phyloP scores from a whole-genome alignment of 2,113 vertebrate genomes.

The Leucoraja erinaceus region DNA sequence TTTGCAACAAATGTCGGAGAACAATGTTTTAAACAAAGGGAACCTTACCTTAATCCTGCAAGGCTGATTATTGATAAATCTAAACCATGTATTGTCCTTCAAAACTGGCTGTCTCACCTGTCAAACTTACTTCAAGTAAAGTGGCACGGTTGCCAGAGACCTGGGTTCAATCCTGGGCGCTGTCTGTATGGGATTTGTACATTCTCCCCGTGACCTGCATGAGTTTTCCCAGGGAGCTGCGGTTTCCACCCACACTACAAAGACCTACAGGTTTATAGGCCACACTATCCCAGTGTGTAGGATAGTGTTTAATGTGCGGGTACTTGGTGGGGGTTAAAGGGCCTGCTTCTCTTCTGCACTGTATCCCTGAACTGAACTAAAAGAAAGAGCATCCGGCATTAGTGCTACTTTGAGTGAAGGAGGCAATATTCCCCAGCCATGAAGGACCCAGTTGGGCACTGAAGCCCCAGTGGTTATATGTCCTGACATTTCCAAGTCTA shows the following conservation, averaged over 20 bases:
- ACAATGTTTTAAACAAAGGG: conserved; percentile 24
- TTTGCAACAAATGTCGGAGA: conserved; percentile 11
- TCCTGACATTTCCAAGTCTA: background rate
- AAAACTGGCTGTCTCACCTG: background rate
- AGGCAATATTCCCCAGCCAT: background rate
- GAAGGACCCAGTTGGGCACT: background rate
- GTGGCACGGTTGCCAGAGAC: no score
- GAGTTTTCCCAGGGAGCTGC: no score
- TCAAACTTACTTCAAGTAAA: conserved; percentile 6
- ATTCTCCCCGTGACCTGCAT: no score
- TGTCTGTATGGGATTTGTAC: no score
- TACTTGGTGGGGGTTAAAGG: no score
- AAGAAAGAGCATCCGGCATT: background rate
- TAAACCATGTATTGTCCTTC: background rate
- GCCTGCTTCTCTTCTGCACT: no score
- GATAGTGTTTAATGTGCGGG: no score
- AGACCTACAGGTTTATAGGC: no score
- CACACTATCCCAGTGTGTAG: no score
- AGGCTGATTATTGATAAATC: conserved; percentile 29
- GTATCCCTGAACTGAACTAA: no score
- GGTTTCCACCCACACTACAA: no score
- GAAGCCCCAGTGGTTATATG: background rate
- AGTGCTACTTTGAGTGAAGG: background rate
- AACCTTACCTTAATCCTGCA: background rate
- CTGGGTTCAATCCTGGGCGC: no score